Evolutionary conservation across 2,113 vertebrate genomes (phyloP).

Genomic region (Trogon surrucura): DNA sequence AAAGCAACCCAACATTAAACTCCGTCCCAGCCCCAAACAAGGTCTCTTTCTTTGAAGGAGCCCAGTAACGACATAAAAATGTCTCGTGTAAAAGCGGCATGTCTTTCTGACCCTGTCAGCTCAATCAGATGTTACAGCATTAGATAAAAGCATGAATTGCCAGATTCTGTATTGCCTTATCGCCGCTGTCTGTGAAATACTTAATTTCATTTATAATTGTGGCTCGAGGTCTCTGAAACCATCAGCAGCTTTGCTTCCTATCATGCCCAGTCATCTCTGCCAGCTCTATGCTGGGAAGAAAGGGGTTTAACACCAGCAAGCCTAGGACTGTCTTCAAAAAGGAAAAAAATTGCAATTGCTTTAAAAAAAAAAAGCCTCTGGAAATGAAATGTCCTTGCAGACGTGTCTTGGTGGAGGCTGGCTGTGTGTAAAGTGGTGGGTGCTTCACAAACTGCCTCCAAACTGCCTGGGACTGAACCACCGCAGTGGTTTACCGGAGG

Average conservation of each 20-base stretch:
- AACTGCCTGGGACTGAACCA: not conserved
- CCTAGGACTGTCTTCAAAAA: not conserved
- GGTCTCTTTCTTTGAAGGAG: not conserved
- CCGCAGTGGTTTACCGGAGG: rapidly evolving
- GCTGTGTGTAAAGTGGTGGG: not conserved
- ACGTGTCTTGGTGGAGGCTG: not conserved
- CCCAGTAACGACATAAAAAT: not conserved
- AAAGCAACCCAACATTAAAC: not conserved
- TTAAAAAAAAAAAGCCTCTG: not conserved
- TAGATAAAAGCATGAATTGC: not conserved
- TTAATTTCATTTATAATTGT: not conserved
- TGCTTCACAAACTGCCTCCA: not conserved
- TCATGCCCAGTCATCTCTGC: not conserved
- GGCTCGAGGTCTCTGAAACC: not conserved
- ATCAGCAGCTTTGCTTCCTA: not conserved
- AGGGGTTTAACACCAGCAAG: not conserved
- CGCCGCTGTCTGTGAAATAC: not conserved
- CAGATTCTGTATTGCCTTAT: not conserved
- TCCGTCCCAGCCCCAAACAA: not conserved
- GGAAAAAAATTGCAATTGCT: not conserved
- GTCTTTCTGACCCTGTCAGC: not conserved
- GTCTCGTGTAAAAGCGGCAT: not conserved
- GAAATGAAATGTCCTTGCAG: not conserved
- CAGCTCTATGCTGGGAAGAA: not conserved
- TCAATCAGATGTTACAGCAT: not conserved